These are phyloP conservation scores for Scortum barcoo DNA, from an alignment of 2,113 vertebrate genomes.

Conservation along the genomic window DNA sequence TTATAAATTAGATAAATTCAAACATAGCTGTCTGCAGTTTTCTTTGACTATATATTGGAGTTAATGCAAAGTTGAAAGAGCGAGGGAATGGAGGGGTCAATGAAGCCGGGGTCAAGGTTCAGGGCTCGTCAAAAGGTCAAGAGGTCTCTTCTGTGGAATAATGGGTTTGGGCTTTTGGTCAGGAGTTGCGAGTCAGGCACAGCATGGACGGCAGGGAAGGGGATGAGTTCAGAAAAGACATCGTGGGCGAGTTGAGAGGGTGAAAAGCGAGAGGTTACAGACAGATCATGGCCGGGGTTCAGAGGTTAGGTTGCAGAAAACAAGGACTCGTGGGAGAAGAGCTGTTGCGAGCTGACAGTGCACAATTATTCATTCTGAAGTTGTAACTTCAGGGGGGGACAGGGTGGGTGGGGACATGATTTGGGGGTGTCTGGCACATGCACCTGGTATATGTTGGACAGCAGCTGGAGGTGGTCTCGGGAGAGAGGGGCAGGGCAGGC, in stretches of 20 bases:
- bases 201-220: conserved; percentile 33
- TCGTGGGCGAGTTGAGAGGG: not conserved
- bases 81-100: conserved; percentile 27
- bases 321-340: conserved; percentile 30
- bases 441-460: conserved; percentile 81
- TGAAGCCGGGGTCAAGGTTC: conserved; percentile 35
- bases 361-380: conserved; percentile 73
- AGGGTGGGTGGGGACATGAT: not conserved
- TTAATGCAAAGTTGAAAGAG: conserved; percentile 68
- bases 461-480: conserved; percentile 73
- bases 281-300: conserved; percentile 18
- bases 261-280: conserved; percentile 24
- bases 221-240: conserved; percentile 32
- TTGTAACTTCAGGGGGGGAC: conserved; percentile 44
- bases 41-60: conserved; percentile 50
- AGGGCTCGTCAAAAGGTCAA: conserved; percentile 23
- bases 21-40: conserved; percentile 66
- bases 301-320: conserved; percentile 37
- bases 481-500: conserved; percentile 66
- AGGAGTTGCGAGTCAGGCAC: conserved; percentile 63
- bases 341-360: conserved; percentile 71
- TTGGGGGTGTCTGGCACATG: conserved; percentile 80
- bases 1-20: conserved; percentile 57
- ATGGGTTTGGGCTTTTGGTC: conserved; percentile 41
- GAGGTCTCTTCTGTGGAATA: conserved; percentile 45